Evolutionary conservation across 2,888 invertebrate species (phyloP).

Genomic region (Xestia sexstrigata): DNA sequence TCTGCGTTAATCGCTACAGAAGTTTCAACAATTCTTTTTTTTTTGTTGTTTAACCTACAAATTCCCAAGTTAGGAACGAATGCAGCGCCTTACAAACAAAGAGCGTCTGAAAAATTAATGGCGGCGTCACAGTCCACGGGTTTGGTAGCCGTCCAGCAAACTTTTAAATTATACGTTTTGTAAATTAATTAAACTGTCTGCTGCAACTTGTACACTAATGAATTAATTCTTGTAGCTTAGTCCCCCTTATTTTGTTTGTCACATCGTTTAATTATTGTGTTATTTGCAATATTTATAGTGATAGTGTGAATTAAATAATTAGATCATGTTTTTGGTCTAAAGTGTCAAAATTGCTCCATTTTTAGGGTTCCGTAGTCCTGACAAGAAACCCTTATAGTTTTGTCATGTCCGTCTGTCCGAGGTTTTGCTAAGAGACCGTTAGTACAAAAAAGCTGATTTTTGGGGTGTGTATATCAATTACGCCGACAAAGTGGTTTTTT

Average conservation of each 20-base stretch:
- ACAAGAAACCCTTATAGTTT: too few species aligned
- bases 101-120: constrained; percentile 68
- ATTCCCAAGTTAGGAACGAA: constrained; percentile 17
- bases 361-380: too few species aligned
- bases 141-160: constrained; percentile 70
- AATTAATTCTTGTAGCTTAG: constrained; percentile 45
- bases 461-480: too few species aligned
- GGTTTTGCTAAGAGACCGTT: too few species aligned
- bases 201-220: constrained; percentile 69
- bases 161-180: constrained; percentile 75
- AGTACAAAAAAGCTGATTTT: too few species aligned
- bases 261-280: constrained; percentile 21
- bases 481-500: too few species aligned
- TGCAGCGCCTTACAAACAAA: constrained; percentile 49
- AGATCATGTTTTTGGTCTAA: background rate
- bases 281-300: constrained; percentile 5
- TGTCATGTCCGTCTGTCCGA: too few species aligned
- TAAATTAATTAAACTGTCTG: constrained; percentile 79
- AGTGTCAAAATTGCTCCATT: background rate
- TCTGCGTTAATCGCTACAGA: constrained; percentile 12
- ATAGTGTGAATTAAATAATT: background rate
- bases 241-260: constrained; percentile 23
- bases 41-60: constrained; percentile 38
- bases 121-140: constrained; percentile 65
- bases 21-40: constrained; percentile 10